Conservation (phyloP, 2,888 invertebrate species). For the Lithophane socia region DNA sequence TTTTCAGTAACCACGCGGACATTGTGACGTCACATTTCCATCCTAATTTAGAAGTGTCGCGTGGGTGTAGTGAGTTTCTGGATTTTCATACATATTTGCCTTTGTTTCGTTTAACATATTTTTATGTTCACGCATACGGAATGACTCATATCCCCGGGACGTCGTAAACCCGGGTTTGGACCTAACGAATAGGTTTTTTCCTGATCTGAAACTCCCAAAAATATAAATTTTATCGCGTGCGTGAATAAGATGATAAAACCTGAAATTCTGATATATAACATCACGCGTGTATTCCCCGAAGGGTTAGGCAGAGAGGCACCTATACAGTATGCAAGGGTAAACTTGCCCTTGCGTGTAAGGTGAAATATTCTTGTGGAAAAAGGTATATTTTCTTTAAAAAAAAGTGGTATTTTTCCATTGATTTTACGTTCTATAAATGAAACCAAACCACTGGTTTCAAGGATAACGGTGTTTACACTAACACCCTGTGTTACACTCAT, state of each 20-base stretch:
- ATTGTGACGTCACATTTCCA: conserved; percentile 14
- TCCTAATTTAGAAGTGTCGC: conserved; percentile 43
- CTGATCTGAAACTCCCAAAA: conserved; percentile 29
- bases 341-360: too few species aligned
- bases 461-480: too few species aligned
- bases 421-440: too few species aligned
- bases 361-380: too few species aligned
- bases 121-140: conserved; percentile 60
- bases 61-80: conserved; percentile 30
- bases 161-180: conserved; percentile 52
- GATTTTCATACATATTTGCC: conserved; percentile 51
- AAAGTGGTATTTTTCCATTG: too few species aligned
- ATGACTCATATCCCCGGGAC: conserved; percentile 40
- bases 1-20: conserved; percentile 6
- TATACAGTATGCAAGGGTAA: too few species aligned
- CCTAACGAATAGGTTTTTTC: conserved; percentile 37
- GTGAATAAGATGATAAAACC: conserved; percentile 35
- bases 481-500: too few species aligned
- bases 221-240: conserved; percentile 15
- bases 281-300: too few species aligned
- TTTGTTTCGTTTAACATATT: conserved; percentile 62
- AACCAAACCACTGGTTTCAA: too few species aligned
- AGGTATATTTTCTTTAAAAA: too few species aligned
- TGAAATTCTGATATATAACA: background rate
- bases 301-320: too few species aligned